phyloP scores from a whole-genome alignment of 2,797 vertebrate species.

The Xerus rutilus region DNA sequence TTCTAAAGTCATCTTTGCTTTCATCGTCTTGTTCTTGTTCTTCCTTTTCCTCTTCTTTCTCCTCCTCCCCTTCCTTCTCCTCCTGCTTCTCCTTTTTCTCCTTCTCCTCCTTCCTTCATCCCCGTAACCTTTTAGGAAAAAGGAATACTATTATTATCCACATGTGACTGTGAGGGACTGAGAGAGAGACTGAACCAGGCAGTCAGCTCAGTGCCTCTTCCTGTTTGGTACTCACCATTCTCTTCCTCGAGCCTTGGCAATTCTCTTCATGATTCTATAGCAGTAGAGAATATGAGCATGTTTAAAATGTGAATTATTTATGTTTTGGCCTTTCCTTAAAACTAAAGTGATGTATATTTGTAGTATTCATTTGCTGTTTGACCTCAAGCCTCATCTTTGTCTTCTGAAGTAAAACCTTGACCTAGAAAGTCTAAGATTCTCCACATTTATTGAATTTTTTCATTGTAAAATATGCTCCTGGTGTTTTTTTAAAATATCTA shows the following conservation, averaged over 20 bases:
- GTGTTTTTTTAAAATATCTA: neutral
- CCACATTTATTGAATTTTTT: neutral
- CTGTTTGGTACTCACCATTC: neutral
- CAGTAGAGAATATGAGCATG: neutral
- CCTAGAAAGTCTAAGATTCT: neutral
- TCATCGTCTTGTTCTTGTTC: too few relatives aligned
- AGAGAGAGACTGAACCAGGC: neutral
- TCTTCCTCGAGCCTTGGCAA: neutral
- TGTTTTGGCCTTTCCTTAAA: neutral
- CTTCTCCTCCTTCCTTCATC: neutral
- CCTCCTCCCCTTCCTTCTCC: too few relatives aligned
- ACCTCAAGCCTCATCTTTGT: neutral
- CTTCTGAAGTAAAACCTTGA: neutral
- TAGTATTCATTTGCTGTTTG: neutral
- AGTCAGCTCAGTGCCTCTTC: rapidly evolving
- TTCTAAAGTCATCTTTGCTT: neutral
- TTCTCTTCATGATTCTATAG: neutral
- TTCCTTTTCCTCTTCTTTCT: neutral
- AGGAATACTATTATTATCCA: neutral
- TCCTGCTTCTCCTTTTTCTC: too few relatives aligned
- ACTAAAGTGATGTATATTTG: neutral
- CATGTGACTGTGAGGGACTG: neutral
- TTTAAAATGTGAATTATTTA: neutral
- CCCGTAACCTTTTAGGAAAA: neutral
- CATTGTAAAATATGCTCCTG: neutral